Percentiles rank a stretch among this genome's conserved stretches.
Evolutionary conservation across 2,113 vertebrate species (phyloP).

Genomic region (Tetrax tetrax): DNA sequence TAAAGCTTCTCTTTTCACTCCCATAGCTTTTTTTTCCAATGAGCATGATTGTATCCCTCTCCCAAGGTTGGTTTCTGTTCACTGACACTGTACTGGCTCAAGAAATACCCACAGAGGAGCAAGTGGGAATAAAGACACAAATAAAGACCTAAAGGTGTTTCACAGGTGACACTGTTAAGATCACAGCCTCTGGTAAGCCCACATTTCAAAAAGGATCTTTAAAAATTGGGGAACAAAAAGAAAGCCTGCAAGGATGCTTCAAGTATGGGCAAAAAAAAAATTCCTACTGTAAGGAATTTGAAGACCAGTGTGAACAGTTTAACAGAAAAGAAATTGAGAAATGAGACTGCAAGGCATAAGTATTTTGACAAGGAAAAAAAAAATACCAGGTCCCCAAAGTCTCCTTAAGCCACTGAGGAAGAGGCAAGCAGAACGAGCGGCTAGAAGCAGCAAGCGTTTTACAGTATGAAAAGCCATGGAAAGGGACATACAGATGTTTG

Average conservation of each 20-base stretch:
- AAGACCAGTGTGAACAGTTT: not conserved
- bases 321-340: not conserved
- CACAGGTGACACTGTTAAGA: not conserved
- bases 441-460: not conserved
- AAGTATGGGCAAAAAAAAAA: not conserved
- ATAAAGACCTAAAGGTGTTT: not conserved
- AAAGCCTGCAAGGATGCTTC: not conserved
- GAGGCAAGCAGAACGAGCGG: rapidly evolving
- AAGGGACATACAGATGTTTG: not conserved
- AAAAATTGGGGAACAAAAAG: not conserved
- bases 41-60: too few relatives aligned
- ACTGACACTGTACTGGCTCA: too few relatives aligned
- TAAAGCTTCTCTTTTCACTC: too few relatives aligned
- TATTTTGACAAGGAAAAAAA: not conserved
- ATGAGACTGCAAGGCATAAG: not conserved
- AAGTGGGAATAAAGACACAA: not conserved
- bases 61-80: too few relatives aligned
- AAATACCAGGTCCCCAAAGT: not conserved
- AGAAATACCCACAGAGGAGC: not conserved
- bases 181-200: not conserved
- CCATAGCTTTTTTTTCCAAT: too few relatives aligned
- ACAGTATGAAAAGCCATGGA: not conserved
- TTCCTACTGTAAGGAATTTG: not conserved
- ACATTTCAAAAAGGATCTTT: not conserved
- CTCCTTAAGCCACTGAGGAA: not conserved